Conservation (phyloP, 2,113 vertebrate species). For the Anoplopoma fimbria region DNA sequence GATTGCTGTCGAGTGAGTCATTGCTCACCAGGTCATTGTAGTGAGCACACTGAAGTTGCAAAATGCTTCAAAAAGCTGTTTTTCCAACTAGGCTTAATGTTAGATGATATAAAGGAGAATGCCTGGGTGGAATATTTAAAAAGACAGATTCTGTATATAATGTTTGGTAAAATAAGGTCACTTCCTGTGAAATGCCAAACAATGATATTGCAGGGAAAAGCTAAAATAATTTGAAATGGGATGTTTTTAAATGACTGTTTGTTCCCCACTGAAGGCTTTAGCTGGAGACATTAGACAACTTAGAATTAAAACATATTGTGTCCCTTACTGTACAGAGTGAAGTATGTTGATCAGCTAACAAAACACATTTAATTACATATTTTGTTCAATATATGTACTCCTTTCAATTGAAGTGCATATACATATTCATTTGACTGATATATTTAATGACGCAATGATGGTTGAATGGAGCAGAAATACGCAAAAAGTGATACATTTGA, state of each 20-base stretch:
- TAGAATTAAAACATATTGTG: not conserved
- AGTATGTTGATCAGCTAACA: not conserved
- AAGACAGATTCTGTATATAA: not conserved
- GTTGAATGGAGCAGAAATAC: not conserved
- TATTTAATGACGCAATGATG: not conserved
- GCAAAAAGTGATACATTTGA: not conserved
- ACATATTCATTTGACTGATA: not conserved
- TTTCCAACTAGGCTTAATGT: too few species aligned
- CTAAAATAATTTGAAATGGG: not conserved
- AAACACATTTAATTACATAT: not conserved
- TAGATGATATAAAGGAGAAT: too few species aligned
- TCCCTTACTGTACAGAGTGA: not conserved
- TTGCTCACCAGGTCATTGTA: not conserved
- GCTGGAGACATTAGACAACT: not conserved
- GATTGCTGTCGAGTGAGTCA: not conserved
- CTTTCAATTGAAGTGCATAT: not conserved
- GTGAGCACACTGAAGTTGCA: not conserved
- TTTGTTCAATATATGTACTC: not conserved
- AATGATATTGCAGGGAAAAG: not conserved
- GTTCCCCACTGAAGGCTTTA: not conserved
- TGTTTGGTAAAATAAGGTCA: not conserved
- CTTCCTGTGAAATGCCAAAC: not conserved
- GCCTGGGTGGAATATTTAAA: not conserved
- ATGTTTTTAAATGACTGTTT: not conserved
- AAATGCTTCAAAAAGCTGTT: not conserved